phyloP scores from a whole-genome alignment of 2,113 vertebrate species.

The Crotalus horridus region DNA sequence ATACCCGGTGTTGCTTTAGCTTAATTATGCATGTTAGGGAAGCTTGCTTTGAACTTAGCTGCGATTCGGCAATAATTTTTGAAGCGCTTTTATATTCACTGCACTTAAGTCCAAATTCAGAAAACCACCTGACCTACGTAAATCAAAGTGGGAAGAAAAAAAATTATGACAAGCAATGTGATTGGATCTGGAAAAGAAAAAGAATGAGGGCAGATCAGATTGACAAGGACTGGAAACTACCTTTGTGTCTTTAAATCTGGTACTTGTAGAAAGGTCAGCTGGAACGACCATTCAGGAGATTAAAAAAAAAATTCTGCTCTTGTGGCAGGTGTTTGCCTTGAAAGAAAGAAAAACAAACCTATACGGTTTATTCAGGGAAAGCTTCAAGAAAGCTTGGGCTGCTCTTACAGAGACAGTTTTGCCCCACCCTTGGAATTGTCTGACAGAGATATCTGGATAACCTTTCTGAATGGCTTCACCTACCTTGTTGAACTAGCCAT shows the following conservation, averaged over 20 bases:
- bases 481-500: slow-evolving; percentile 14
- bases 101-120: slow-evolving; percentile 43
- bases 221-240: background rate
- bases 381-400: slow-evolving; percentile 31
- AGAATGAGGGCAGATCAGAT: background rate
- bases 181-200: slow-evolving; percentile 21
- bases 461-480: slow-evolving; percentile 22
- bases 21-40: slow-evolving; percentile 47
- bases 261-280: background rate
- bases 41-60: slow-evolving; percentile 45
- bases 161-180: background rate
- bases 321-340: background rate
- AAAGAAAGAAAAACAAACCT: background rate
- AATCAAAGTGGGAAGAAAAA: slow-evolving; percentile 20
- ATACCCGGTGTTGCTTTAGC: slow-evolving; percentile 42
- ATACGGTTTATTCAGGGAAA: background rate
- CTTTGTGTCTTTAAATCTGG: background rate
- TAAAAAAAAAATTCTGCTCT: background rate
- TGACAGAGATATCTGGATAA: slow-evolving; percentile 21
- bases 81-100: slow-evolving; percentile 39
- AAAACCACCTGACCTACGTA: background rate
- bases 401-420: slow-evolving; percentile 24
- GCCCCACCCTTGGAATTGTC: background rate
- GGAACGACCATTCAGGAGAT: background rate
- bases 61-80: slow-evolving; percentile 35